These are phyloP conservation scores for Stenopsyche tienmushanensis DNA, from an alignment of 1,140 invertebrate genomes.

Conservation along the genomic window DNA sequence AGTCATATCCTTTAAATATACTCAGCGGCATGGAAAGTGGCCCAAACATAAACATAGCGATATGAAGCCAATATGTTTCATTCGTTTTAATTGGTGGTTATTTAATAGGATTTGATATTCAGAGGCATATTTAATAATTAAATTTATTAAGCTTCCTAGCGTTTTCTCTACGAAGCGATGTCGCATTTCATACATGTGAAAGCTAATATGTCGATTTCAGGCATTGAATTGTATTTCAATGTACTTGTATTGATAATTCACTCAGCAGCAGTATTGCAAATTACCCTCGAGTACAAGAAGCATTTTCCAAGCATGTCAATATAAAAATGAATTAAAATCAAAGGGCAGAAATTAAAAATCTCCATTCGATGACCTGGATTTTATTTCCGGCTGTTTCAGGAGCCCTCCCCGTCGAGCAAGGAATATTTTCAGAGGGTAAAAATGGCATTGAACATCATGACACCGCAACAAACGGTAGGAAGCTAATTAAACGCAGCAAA, in stretches of 20 bases:
- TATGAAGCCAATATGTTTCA: no score
- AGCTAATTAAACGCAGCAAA: constrained; percentile 37
- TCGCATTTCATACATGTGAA: no score
- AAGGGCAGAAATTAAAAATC: no score
- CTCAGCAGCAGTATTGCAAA: neutral
- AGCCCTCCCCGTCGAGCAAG: neutral
- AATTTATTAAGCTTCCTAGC: neutral
- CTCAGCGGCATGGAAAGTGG: no score
- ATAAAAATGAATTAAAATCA: neutral
- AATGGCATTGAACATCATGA: constrained; percentile 32
- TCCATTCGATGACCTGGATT: no score
- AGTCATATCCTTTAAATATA: no score
- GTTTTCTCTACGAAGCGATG: neutral
- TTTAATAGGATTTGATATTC: no score
- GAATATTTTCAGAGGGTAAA: neutral
- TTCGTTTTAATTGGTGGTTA: no score
- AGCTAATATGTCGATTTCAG: constrained; percentile 19
- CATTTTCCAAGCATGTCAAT: no score
- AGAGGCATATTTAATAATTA: no score
- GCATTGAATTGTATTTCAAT: constrained; percentile 20
- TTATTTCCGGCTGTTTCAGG: neutral
- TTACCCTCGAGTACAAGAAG: neutral
- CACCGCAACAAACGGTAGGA: constrained; percentile 37
- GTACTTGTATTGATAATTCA: constrained; percentile 18
- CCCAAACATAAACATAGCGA: no score